Evolutionary conservation across 2,888 invertebrate genomes (phyloP).

Genomic region (Ecdyonurus torrentis): DNA sequence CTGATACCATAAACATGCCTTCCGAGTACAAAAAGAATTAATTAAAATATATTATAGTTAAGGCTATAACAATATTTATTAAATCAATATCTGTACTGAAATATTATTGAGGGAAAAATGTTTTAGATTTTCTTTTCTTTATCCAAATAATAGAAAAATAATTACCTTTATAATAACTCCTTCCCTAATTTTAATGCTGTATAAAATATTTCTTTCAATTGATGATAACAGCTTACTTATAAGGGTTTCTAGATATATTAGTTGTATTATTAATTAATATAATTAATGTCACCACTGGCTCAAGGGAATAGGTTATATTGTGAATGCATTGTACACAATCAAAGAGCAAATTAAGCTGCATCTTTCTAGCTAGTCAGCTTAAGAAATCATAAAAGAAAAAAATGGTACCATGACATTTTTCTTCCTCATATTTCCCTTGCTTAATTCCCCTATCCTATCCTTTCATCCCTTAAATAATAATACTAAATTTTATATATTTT

Average conservation of each 20-base stretch:
- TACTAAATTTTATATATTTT: not conserved
- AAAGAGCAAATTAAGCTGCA: slow-evolving; percentile 2
- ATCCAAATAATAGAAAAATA: not conserved
- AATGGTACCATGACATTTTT: slow-evolving; percentile 3
- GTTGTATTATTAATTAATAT: too few relatives aligned
- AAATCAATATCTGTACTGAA: not conserved
- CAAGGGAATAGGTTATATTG: not conserved
- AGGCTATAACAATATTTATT: not conserved
- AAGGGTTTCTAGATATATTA: too few relatives aligned
- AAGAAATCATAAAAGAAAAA: not conserved
- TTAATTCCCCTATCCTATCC: too few relatives aligned
- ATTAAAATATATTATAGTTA: too few relatives aligned
- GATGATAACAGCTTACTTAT: too few relatives aligned
- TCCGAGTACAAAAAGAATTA: not conserved
- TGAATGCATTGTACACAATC: slow-evolving; percentile 3
- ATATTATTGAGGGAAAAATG: not conserved
- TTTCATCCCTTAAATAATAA: not conserved
- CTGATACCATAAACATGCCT: slow-evolving; percentile 1
- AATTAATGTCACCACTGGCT: not conserved
- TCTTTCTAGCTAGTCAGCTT: slow-evolving; percentile 1
- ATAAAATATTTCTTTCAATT: too few relatives aligned
- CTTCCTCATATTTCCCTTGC: too few relatives aligned
- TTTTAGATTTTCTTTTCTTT: not conserved
- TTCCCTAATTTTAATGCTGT: too few relatives aligned
- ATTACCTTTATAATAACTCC: not conserved